These are phyloP conservation scores for Oryzias javanicus DNA, from an alignment of 2,113 vertebrate genomes.

Conservation along the genomic window DNA sequence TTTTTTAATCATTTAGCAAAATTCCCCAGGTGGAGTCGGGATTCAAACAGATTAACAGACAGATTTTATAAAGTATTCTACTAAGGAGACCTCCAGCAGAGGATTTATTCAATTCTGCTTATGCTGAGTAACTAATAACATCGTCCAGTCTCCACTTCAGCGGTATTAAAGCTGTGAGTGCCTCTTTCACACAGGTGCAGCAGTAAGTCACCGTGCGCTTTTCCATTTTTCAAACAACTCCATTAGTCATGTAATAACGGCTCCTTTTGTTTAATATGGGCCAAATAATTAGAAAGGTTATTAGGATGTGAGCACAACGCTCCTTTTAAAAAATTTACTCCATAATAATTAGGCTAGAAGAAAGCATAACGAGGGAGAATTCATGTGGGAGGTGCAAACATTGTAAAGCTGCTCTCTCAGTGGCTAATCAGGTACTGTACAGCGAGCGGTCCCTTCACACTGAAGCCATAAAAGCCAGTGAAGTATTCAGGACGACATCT, in stretches of 20 bases:
- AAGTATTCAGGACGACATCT: constrained; percentile 7
- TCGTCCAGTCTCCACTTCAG: too few relatives aligned
- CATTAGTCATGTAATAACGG: constrained; percentile 57
- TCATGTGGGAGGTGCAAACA: constrained; percentile 70
- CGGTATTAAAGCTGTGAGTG: neutral
- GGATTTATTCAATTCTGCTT: neutral
- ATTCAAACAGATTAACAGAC: constrained; percentile 22
- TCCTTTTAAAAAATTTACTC: constrained; percentile 53
- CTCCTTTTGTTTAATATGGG: constrained; percentile 49
- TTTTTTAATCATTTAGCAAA: too few relatives aligned
- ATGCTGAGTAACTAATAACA: neutral
- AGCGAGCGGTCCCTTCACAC: constrained; percentile 21
- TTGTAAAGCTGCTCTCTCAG: constrained; percentile 50
- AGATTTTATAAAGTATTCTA: constrained; percentile 1
- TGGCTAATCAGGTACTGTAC: constrained; percentile 40
- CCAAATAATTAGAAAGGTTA: constrained; percentile 61
- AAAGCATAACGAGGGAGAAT: constrained; percentile 58
- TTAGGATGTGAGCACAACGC: constrained; percentile 50
- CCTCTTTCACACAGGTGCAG: neutral
- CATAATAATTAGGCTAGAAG: constrained; percentile 67
- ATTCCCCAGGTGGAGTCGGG: neutral
- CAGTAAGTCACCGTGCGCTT: constrained; percentile 7
- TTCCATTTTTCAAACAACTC: constrained; percentile 26
- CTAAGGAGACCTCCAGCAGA: constrained; percentile 5
- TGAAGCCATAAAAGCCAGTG: constrained; percentile 11